Evolutionary conservation across 1,140 invertebrate genomes (phyloP), one percentile per base, ranked within the genome.

Genomic region (Pseudomyrmex cubaensis): DNA sequence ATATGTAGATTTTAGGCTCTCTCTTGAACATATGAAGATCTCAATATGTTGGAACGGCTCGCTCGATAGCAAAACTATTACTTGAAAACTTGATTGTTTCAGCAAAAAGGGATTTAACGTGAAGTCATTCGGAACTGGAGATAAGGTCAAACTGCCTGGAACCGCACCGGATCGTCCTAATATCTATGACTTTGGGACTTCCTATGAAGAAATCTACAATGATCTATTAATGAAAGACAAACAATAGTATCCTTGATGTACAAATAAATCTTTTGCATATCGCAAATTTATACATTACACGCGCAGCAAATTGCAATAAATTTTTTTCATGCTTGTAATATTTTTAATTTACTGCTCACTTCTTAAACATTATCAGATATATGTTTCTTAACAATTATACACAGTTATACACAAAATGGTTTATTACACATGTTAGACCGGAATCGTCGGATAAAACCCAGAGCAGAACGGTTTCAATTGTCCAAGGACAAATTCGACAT

Each of bases 341-440:
- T 9, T 46, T n/a, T 64, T 64, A 0, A 63, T 63, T 8, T 46
- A 46, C 22, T 63, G 48, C 12, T 0, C 7, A 50, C 3, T 12
- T 50, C 35, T 35, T 63, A 44, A 22, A 54, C 12, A 13, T 69
- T 22, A 7, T 20, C 52, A 69, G 48, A 70, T 52, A 52, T 70
- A 22, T 70, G 8, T 69, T 22, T 69, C 85, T 87, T 87, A 82
- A 80, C 15, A 22, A 44, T 63, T 17, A 17, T 20, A 0, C 9
- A 17, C 88, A 98, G 98, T 93, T 99, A 99, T 91, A 99, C 99
- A 73, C 98, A 99, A 95, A 99, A 99, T 96, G 99, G 99, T 46
- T 95, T 99, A 72, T 95, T 99, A 61, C 98, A 99, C 92, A 99
- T 99, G 98, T 93, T 99, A 85, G 99, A 99, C 91, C 96, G 99